phyloP scores from a whole-genome alignment of 2,888 invertebrate species.

The Autographa pulchrina region DNA sequence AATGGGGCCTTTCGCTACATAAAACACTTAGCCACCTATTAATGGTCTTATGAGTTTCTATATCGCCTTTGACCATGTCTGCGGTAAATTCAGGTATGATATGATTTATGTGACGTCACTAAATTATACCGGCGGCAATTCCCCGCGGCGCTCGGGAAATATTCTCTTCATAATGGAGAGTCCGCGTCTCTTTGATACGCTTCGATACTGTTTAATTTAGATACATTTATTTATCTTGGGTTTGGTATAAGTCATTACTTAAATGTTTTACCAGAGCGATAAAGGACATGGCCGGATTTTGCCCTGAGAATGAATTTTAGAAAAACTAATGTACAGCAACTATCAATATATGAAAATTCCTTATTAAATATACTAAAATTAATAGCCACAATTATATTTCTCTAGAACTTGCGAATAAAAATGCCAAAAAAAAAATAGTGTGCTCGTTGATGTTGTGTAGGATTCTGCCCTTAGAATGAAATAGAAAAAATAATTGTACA shows the following conservation, averaged over 20 bases:
- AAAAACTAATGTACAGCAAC: too few relatives aligned
- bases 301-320: too few relatives aligned
- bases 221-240: constrained; percentile 14
- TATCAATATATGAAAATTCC: too few relatives aligned
- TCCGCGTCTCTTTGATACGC: constrained; percentile 56
- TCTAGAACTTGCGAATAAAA: too few relatives aligned
- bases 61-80: constrained; percentile 51
- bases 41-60: constrained; percentile 39
- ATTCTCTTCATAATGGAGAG: constrained; percentile 65
- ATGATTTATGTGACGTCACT: constrained; percentile 65
- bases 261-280: too few relatives aligned
- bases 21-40: constrained; percentile 55
- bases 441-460: too few relatives aligned
- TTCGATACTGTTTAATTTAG: constrained; percentile 58
- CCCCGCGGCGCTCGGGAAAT: constrained; percentile 62
- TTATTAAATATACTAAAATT: too few relatives aligned
- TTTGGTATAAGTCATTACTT: neutral
- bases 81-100: constrained; percentile 56
- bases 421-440: too few relatives aligned
- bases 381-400: too few relatives aligned
- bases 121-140: constrained; percentile 62
- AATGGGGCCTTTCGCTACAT: constrained; percentile 37
- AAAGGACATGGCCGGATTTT: too few relatives aligned
- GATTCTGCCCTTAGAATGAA: too few relatives aligned
- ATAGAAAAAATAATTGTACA: too few relatives aligned